Evolutionary conservation across 2,888 invertebrate genomes (phyloP).

Genomic region (Drosophila quinaria): DNA sequence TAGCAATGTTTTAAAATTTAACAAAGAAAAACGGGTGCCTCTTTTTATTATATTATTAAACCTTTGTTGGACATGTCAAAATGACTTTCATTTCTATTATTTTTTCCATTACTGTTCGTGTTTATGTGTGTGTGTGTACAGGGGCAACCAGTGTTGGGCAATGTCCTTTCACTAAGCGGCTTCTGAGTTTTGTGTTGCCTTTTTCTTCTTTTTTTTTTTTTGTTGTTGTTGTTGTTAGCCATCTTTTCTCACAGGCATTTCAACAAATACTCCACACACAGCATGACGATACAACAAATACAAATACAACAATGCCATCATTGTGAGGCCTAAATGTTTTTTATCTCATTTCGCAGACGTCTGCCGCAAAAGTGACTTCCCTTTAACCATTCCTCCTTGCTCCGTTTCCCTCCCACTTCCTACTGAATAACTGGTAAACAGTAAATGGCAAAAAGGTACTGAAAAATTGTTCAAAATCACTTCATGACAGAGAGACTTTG

Average conservation of each 20-base stretch:
- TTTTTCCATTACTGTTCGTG: too few relatives aligned
- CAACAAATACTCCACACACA: slow-evolving; percentile 31
- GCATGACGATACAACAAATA: slow-evolving; percentile 26
- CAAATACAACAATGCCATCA: slow-evolving; percentile 64
- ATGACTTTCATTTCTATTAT: too few relatives aligned
- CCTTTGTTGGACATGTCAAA: too few relatives aligned
- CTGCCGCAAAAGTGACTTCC: slow-evolving; percentile 40
- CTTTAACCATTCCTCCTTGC: background rate
- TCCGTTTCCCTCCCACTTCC: too few relatives aligned
- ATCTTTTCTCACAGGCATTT: slow-evolving; percentile 13
- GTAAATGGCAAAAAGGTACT: slow-evolving; percentile 48
- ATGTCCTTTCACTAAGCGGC: slow-evolving; percentile 53
- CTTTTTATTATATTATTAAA: too few relatives aligned
- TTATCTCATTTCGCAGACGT: slow-evolving; percentile 76
- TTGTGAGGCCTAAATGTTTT: slow-evolving; percentile 68
- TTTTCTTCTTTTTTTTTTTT: slow-evolving; percentile 38
- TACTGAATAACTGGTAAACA: slow-evolving; percentile 26
- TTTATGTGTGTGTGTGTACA: too few relatives aligned
- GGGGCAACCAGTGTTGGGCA: slow-evolving; percentile 23
- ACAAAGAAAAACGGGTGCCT: too few relatives aligned
- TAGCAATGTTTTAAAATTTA: too few relatives aligned
- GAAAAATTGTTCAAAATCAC: slow-evolving; percentile 76
- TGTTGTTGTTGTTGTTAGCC: slow-evolving; percentile 4
- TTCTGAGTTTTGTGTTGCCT: slow-evolving; percentile 46
- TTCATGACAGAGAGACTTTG: slow-evolving; percentile 64